Evolutionary conservation across 2,888 invertebrate genomes (phyloP).

Genomic region (Gymnocheta viridis): DNA sequence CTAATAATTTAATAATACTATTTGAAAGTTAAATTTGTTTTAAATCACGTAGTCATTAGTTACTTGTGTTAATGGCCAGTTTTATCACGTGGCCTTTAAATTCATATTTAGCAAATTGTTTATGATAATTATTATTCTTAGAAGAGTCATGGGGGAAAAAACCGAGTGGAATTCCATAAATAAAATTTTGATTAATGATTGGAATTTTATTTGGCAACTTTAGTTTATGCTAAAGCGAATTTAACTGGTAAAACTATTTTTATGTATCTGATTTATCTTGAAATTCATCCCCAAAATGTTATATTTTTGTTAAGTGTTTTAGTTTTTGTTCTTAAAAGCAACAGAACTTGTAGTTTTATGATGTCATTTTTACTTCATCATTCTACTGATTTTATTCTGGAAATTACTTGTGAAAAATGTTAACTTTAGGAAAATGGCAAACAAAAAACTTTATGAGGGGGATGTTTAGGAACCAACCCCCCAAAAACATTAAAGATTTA

Average conservation of each 20-base stretch:
- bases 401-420: not conserved
- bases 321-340: not conserved
- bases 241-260: not conserved
- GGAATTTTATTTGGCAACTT: not conserved
- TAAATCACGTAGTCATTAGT: not conserved
- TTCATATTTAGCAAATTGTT: not conserved
- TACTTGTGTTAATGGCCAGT: not conserved
- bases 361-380: not conserved
- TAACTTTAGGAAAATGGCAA: not conserved
- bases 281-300: not conserved
- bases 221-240: not conserved
- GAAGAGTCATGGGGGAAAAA: not conserved
- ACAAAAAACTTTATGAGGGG: not conserved
- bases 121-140: not conserved
- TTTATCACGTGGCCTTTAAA: not conserved
- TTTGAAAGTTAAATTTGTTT: not conserved
- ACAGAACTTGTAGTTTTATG: not conserved
- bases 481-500: not conserved
- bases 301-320: not conserved
- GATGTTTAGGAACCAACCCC: constrained; percentile 15
- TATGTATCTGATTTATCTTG: not conserved
- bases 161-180: not conserved
- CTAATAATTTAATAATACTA: constrained; percentile 4
- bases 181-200: not conserved
- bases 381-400: not conserved